Percentiles rank a stretch among this genome's conserved stretches.
Evolutionary conservation across 2,888 invertebrate genomes (phyloP).

Genomic region (Acrobasis suavella): DNA sequence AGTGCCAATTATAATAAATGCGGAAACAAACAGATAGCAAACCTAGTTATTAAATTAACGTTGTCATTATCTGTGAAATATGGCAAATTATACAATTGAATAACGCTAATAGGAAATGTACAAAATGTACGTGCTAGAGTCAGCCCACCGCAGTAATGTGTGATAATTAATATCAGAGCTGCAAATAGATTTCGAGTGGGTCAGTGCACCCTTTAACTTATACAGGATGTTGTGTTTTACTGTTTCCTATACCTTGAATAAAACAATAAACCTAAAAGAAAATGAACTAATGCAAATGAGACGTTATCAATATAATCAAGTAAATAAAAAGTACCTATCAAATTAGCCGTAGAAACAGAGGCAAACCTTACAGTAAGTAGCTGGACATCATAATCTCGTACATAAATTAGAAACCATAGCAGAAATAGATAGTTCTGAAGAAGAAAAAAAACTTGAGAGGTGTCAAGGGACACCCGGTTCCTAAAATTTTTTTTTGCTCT

Average conservation of each 20-base stretch:
- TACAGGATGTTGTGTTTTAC: not conserved
- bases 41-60: constrained; percentile 15
- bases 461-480: too few species aligned
- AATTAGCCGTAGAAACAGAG: too few species aligned
- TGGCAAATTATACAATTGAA: not conserved
- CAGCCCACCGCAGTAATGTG: not conserved
- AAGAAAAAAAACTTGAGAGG: too few species aligned
- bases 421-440: too few species aligned
- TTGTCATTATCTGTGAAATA: not conserved
- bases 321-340: too few species aligned
- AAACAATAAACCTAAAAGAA: too few species aligned
- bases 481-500: too few species aligned
- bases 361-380: too few species aligned
- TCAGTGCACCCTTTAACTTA: not conserved
- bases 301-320: too few species aligned
- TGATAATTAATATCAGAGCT: constrained; percentile 11
- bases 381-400: too few species aligned
- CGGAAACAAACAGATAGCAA: constrained; percentile 26
- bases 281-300: too few species aligned
- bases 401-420: too few species aligned
- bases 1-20: not conserved
- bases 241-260: not conserved
- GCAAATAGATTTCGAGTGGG: constrained; percentile 4
- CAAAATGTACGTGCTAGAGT: not conserved
- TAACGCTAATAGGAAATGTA: constrained; percentile 8